phyloP scores from a whole-genome alignment of 2,113 vertebrate genomes.

The Brachypteracias leptosomus region DNA sequence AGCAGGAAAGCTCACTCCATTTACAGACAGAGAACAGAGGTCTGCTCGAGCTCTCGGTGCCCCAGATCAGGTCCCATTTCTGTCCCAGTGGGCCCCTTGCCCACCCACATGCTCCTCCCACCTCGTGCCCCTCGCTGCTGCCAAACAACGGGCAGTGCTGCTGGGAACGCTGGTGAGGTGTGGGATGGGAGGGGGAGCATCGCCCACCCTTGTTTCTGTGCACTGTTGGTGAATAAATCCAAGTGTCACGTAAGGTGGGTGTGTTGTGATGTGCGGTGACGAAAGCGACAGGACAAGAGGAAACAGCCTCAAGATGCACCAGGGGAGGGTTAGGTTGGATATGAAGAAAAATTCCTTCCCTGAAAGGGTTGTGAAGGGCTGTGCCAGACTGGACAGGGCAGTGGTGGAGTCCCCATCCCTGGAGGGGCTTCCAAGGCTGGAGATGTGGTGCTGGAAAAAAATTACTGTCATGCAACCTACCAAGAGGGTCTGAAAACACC shows the following conservation, averaged over 20 bases:
- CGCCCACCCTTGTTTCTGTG: background rate
- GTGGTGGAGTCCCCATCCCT: no score
- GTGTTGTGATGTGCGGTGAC: background rate
- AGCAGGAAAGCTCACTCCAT: background rate
- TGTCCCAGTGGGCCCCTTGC: background rate
- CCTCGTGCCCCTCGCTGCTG: background rate
- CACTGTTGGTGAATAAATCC: background rate
- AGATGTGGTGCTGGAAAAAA: background rate
- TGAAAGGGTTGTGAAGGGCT: no score
- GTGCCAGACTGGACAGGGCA: no score
- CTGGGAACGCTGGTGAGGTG: fast-evolving
- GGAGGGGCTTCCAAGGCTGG: no score
- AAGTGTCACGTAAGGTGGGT: fast-evolving
- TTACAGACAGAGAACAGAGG: background rate
- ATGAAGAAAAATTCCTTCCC: no score
- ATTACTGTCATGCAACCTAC: background rate
- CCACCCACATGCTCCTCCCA: background rate
- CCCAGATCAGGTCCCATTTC: background rate
- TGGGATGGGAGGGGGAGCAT: background rate
- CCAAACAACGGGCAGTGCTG: fast-evolving
- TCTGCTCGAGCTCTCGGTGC: background rate
- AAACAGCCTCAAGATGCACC: no score
- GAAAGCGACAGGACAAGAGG: no score
- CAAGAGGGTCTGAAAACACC: background rate
- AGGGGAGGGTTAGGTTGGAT: no score